Evolutionary conservation across 1,140 invertebrate species (phyloP).

Genomic region (Atta cephalotes): DNA sequence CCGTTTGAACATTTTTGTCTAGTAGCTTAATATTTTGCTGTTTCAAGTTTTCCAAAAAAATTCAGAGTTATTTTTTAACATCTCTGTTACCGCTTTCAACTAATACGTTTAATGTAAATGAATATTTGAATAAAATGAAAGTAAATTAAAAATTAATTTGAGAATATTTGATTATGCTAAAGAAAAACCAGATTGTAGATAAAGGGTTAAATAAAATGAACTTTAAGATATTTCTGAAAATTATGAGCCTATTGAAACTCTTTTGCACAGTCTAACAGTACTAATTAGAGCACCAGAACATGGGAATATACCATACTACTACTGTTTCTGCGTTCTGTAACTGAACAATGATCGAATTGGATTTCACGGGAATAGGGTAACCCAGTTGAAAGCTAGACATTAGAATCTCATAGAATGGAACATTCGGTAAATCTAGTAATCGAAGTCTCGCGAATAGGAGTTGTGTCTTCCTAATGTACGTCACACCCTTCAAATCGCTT

Average conservation of each 20-base stretch:
- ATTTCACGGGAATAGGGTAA: constrained; percentile 3
- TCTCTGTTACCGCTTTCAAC: no score
- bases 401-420: constrained; percentile 12
- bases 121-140: no score
- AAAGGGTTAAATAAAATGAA: no score
- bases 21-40: no score
- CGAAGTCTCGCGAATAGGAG: constrained; percentile 18
- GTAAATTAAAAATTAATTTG: no score
- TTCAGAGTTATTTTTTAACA: no score
- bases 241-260: not conserved
- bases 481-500: constrained; percentile 17
- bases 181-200: no score
- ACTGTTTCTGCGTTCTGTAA: not conserved
- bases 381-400: constrained; percentile 12
- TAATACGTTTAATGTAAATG: no score
- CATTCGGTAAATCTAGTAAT: constrained; percentile 38
- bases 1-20: no score
- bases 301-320: not conserved
- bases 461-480: not conserved
- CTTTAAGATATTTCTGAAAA: constrained; percentile 1
- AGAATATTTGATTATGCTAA: no score
- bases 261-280: not conserved
- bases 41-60: no score
- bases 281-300: not conserved
- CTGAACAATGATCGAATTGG: constrained; percentile 28